Evolutionary conservation across 2,113 vertebrate species (phyloP).

Genomic region (Thomomys bottae): DNA sequence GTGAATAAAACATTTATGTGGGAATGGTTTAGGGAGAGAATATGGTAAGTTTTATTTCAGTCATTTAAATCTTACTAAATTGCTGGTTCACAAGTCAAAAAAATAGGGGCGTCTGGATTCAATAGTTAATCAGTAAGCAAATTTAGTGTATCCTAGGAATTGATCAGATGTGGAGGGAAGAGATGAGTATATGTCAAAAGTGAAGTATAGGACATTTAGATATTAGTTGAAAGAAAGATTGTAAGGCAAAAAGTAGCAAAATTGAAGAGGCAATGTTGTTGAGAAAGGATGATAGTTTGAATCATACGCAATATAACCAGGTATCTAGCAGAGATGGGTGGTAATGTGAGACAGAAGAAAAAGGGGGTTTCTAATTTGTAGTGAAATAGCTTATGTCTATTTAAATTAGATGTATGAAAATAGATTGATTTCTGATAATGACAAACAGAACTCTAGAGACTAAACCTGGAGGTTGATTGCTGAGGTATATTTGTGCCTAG

Average conservation of each 20-base stretch:
- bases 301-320: not conserved
- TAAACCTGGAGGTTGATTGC: not conserved
- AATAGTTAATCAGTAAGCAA: not conserved
- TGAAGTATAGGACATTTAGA: not conserved
- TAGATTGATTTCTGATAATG: not conserved
- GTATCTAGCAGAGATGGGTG: not conserved
- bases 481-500: accelerated
- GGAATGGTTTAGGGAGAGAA: not conserved
- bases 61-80: not conserved
- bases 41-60: not conserved
- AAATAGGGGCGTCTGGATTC: not conserved
- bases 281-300: not conserved
- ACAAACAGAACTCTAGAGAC: not conserved
- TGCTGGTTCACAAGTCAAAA: not conserved
- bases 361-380: not conserved
- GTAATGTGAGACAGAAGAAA: not conserved
- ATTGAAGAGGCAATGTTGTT: not conserved
- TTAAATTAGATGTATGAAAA: not conserved
- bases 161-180: not conserved
- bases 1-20: not conserved
- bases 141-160: not conserved
- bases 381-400: not conserved
- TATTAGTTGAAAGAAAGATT: not conserved
- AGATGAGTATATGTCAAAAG: not conserved
- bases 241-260: not conserved